Evolutionary conservation across 2,888 invertebrate genomes (phyloP).

Genomic region (Pristionchus fissidentatus): DNA sequence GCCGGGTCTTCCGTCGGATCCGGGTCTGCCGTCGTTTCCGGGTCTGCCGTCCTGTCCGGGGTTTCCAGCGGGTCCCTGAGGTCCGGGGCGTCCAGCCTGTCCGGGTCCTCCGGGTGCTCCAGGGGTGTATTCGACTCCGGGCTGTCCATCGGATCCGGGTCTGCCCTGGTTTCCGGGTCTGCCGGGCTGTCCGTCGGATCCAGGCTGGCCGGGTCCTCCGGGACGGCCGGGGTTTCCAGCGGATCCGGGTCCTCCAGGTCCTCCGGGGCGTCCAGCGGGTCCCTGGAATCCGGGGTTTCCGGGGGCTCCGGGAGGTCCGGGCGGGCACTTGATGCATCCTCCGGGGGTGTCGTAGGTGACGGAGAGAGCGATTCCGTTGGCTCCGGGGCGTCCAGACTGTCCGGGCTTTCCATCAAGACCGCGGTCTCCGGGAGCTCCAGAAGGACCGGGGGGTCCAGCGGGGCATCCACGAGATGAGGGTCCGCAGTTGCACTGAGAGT

Average conservation of each 20-base stretch:
- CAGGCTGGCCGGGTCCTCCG: conserved; percentile 61
- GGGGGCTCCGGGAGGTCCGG: conserved; percentile 60
- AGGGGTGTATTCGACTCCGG: conserved; percentile 61
- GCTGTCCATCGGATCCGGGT: conserved; percentile 59
- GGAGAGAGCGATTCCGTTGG: conserved; percentile 57
- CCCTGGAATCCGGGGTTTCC: conserved; percentile 62
- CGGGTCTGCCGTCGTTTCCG: conserved; percentile 50
- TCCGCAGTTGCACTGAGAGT: conserved; percentile 47
- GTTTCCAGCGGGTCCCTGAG: conserved; percentile 50
- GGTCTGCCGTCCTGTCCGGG: conserved; percentile 52
- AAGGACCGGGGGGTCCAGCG: conserved; percentile 47
- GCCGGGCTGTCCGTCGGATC: conserved; percentile 55
- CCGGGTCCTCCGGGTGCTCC: conserved; percentile 61
- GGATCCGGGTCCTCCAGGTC: conserved; percentile 60
- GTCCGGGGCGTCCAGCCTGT: conserved; percentile 59
- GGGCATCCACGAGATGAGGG: conserved; percentile 48
- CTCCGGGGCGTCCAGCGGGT: conserved; percentile 62
- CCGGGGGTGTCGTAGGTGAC: conserved; percentile 59
- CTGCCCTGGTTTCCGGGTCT: conserved; percentile 61
- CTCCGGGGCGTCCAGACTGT: conserved; percentile 61
- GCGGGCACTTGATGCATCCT: conserved; percentile 58
- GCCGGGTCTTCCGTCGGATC: conserved; percentile 60
- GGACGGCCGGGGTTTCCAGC: conserved; percentile 65
- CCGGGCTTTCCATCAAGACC: conserved; percentile 58
- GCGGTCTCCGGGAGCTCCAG: conserved; percentile 44